Evolutionary conservation across 2,797 vertebrate genomes (phyloP), one percentile per base, ranked within the genome.

Genomic region (Channallabes apus): DNA sequence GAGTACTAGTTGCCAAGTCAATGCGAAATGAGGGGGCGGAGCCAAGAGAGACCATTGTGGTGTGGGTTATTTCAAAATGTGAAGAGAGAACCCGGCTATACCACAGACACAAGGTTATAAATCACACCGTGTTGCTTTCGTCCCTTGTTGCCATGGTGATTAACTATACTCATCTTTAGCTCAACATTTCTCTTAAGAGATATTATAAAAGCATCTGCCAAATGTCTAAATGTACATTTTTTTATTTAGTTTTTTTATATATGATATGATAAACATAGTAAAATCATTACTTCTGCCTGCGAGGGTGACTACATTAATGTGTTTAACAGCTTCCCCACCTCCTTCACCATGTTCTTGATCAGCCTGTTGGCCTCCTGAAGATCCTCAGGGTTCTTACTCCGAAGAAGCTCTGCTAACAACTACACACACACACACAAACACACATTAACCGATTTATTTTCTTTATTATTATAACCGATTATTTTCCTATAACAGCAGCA

Each of bases 331-430:
- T 12, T 80, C 82, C 96, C 95, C 90, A 99, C 98, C 96, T 99
- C 98, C 92, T 99, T 99, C 90, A 99, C 98, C 98, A 99, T 99
- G 92, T 97, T 98, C 94, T 99, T 99, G 91, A 99, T 99, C 71
- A 99, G 94, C 89, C 97, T 96, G 93, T 99, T 99, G 79, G 98
- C 98, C 90, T 99, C 98, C 85, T 98, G 98, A 0, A 99, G 96
- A 87, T 99, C 98, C 86, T 98, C 98, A 56, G 98, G 98, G 88
- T 99, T 99, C 94, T 98, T 99, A 93, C 98, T 99, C 86, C 97
- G 96, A 61, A 99, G 94, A 73, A 99, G 94, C 91, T 96, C 97
- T 85, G 98, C 97, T 87, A 99, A 94, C 83, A 99, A 93, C 98
- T 99, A 88, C 73, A 94, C 38, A 89, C 29, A 88, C 54, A 87